A percentile compares a stretch with the other conserved stretches of the same genome.
Evolutionary conservation across 2,888 invertebrate species (phyloP).

Genomic region (Morpho deidamia): DNA sequence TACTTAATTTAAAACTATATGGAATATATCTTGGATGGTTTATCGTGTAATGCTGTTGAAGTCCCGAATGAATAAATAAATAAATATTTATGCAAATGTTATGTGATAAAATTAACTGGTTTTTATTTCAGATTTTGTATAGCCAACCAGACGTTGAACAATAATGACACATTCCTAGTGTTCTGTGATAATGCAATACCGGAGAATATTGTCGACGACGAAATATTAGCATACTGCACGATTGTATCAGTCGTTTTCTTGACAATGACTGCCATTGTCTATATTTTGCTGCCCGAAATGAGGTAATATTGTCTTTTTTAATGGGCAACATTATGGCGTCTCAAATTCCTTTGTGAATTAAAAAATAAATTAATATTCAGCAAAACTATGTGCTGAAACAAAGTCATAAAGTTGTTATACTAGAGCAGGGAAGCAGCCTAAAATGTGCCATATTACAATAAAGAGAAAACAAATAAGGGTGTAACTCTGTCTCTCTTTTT

Average conservation of each 20-base stretch:
- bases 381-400: too few species aligned
- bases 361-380: too few species aligned
- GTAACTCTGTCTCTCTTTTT: too few species aligned
- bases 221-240: constrained; percentile 47
- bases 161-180: constrained; percentile 26
- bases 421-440: too few species aligned
- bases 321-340: neutral
- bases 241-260: constrained; percentile 51
- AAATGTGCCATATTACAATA: too few species aligned
- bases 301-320: constrained; percentile 38
- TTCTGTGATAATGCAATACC: constrained; percentile 31
- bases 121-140: constrained; percentile 53
- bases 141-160: constrained; percentile 30
- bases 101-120: neutral
- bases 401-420: neutral
- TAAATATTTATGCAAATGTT: neutral
- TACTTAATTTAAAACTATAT: too few species aligned
- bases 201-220: constrained; percentile 33
- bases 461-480: neutral
- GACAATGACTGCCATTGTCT: constrained; percentile 44
- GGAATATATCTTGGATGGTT: too few species aligned
- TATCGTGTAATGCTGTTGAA: too few species aligned
- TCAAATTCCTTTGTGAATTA: neutral
- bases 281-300: constrained; percentile 45
- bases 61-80: too few species aligned